phyloP scores from a whole-genome alignment of 2,113 vertebrate genomes.

The Paradisaea rubra region DNA sequence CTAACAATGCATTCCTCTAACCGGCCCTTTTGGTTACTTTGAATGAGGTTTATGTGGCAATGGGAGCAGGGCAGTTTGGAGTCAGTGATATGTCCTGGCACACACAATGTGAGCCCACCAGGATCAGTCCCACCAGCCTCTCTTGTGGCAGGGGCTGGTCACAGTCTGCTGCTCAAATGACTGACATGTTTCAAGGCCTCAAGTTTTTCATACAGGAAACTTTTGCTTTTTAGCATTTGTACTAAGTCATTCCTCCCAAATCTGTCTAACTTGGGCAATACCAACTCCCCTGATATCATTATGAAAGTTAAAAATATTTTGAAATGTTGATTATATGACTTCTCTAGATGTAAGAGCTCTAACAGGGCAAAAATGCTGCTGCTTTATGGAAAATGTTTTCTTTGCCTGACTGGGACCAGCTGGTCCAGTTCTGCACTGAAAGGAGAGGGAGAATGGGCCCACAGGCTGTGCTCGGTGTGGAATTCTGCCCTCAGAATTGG shows the following conservation, averaged over 20 bases:
- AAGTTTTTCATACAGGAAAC: not conserved
- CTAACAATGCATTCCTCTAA: slow-evolving; percentile 52
- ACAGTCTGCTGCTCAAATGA: not conserved
- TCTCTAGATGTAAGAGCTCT: not conserved
- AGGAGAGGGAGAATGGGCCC: not conserved
- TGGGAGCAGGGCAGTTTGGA: slow-evolving; percentile 73
- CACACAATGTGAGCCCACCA: not conserved
- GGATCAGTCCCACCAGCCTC: not conserved
- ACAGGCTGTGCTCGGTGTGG: not conserved
- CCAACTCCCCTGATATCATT: not conserved
- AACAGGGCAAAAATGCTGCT: not conserved
- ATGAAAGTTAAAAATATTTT: not conserved
- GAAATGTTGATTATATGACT: not conserved
- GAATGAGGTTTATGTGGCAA: slow-evolving; percentile 91
- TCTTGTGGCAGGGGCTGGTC: not conserved
- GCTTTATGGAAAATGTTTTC: not conserved
- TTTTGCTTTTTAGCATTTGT: not conserved
- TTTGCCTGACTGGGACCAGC: not conserved
- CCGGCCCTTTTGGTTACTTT: slow-evolving; percentile 79
- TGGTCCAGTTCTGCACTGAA: not conserved
- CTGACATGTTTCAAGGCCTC: not conserved
- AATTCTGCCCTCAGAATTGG: not conserved
- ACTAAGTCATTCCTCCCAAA: not conserved
- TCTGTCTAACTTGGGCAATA: not conserved
- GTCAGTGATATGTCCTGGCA: slow-evolving; percentile 71